Base-by-base conservation (phyloP, 2,888 invertebrate species). In the Drosophila austrosaltans region DNA sequence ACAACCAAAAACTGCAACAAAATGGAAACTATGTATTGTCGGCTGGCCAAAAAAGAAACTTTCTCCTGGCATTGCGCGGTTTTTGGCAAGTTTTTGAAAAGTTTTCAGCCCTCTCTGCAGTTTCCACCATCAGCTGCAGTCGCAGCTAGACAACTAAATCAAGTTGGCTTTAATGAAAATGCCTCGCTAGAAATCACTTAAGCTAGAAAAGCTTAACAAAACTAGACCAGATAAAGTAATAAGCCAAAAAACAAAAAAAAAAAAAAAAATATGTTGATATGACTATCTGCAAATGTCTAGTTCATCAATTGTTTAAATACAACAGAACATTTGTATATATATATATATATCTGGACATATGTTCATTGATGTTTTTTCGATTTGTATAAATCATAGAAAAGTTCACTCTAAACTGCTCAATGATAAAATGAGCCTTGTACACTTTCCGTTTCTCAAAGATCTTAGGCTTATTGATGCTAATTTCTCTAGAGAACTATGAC, bases 171-270 rank as follows among this genome's bases (percentile, higher is more conserved):
- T 48, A 77, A 63, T 61, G n/a, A 53, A 70, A 56, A 60, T 56
- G 57, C 74, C 68, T 57, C 59, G 60, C 61, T 53, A 72, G 61
- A 69, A 69, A 70, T 86, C 83, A 86, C 73, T 86, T 81, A 83
- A 80, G 86, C 81, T 58, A 22, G 61, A 58, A 30, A 58, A 57
- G 57, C 36, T 69, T 65, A 40, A 40, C 48, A 63, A 36, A 44
- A 54, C 73, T 61, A 53, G 22, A 53, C 39, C 58, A 53, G 61
- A 70, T 64, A 72, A 66, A 66, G 61, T 67, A 64, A 57, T 53
- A 66, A 64, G 77, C 69, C 78, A 68, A 30, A 30, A 30, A 30
- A 28, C 28, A 28, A 28, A 28, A 28, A 28, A 4, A 28, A 28
- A 4, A 28, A 4, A 28, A 28, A 79, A 75, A 77, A 73, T 73